Base-by-base conservation (phyloP, 2,113 vertebrate genomes). In the Dolichotis patagonum region DNA sequence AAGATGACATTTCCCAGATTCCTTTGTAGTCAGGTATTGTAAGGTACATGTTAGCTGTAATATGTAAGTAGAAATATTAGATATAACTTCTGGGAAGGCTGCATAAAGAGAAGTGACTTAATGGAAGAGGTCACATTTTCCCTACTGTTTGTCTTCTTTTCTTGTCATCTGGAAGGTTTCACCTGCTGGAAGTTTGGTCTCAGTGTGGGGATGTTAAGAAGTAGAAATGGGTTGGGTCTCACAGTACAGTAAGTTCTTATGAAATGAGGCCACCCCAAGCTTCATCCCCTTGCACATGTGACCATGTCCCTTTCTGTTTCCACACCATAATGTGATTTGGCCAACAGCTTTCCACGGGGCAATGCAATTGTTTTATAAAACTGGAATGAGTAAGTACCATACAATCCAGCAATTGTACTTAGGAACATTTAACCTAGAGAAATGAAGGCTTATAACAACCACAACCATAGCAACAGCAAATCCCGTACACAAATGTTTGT, bases 291-390 rank as follows among this genome's bases (percentile, higher is more conserved):
- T 49, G 24, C 5, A 1, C 43, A 49, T 78, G 75, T 78, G 43
- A 49, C 43, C 7, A 32, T 17, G 13, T 49, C 16, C 43, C 14
- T 49, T 78, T 78, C 14, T 46, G 49, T 43, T 78, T 30, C 43
- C 2, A 10, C 16, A 77, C 26, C 73, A 75, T 22, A 77, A 14
- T 77, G 43, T 77, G 73, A 77, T 30, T 28, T 77, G 43, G 73
- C 73, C 41, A 75, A 28, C 3, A 26, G 46, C 24, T 24, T 75
- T 43, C 52, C 28, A 83, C 20, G 38, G 96, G 78, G 1, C 82
- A 94, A 77, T 52, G 19, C 22, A 69, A 28, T 94, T 85, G 73
- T 73, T 26, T 92, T 87, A 75, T 35, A 85, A 67, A 86, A 73
- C 11, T 63, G 10, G 43, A 95, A 88, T 24, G 85, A 38, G 58